Conservation (phyloP, 2,113 vertebrate species). For the Saiga tatarica region DNA sequence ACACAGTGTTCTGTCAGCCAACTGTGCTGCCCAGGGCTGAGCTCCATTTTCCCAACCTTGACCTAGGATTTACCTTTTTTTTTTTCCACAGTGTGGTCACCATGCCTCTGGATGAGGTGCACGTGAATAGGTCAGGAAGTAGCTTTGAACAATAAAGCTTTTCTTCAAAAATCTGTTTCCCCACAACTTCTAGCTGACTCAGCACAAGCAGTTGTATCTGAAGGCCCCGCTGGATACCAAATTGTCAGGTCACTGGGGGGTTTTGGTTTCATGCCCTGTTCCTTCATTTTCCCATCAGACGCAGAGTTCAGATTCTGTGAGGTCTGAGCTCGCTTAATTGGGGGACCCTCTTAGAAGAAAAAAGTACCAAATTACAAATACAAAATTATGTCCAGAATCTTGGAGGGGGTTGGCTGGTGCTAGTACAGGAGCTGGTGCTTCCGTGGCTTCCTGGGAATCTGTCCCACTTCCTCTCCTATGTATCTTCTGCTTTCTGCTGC, state of each 20-base stretch:
- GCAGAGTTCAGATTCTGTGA: neutral
- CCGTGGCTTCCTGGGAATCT: neutral
- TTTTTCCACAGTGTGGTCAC: neutral
- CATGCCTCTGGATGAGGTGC: neutral
- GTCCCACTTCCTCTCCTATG: neutral
- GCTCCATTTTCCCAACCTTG: neutral
- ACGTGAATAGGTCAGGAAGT: neutral
- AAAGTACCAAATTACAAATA: neutral
- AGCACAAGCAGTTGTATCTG: neutral
- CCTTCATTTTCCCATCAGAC: neutral
- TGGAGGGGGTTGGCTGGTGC: rapidly evolving
- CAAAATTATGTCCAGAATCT: neutral
- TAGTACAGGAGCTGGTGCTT: neutral
- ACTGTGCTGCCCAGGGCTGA: too few relatives aligned
- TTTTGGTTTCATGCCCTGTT: neutral
- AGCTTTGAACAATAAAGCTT: neutral
- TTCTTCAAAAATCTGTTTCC: neutral
- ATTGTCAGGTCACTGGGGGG: neutral
- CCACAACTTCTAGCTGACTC: neutral
- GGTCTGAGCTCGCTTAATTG: neutral
- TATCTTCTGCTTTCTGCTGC: neutral
- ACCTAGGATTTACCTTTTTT: neutral
- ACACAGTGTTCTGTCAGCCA: neutral
- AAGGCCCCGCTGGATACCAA: neutral
- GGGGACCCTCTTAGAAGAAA: neutral